Percentiles rank a stretch among this genome's conserved stretches.
phyloP scores from a whole-genome alignment of 2,797 vertebrate genomes.

The Falco rusticolus region DNA sequence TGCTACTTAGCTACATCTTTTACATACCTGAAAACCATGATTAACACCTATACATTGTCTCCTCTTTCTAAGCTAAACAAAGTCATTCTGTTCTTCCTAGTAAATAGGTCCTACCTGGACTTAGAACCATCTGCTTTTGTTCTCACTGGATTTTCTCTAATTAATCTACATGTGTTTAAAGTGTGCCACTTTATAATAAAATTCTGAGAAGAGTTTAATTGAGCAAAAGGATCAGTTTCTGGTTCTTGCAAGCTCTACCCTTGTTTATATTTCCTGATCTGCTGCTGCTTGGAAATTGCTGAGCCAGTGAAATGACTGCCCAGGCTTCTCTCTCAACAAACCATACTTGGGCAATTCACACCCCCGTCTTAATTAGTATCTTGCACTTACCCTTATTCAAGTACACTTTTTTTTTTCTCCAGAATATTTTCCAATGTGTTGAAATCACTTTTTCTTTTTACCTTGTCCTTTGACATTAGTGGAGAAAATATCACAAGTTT shows the following conservation, averaged over 20 bases:
- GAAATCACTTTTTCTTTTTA: neutral
- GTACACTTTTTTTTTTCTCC: neutral
- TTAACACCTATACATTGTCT: neutral
- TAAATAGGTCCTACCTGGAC: neutral
- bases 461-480: neutral
- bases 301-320: neutral
- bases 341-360: neutral
- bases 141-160: neutral
- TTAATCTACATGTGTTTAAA: neutral
- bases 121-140: rapidly evolving
- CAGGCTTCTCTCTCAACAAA: neutral
- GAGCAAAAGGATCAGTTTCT: neutral
- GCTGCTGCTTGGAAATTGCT: neutral
- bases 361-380: neutral
- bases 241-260: neutral
- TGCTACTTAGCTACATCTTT: neutral
- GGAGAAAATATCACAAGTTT: rapidly evolving
- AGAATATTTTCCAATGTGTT: neutral
- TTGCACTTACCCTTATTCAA: neutral
- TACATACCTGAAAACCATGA: neutral
- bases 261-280: neutral
- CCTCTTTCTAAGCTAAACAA: neutral
- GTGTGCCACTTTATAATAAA: neutral
- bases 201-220: neutral
- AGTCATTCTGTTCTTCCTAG: neutral